Evolutionary conservation across 2,797 vertebrate genomes (phyloP).

Genomic region (Pachyuromys duprasi): DNA sequence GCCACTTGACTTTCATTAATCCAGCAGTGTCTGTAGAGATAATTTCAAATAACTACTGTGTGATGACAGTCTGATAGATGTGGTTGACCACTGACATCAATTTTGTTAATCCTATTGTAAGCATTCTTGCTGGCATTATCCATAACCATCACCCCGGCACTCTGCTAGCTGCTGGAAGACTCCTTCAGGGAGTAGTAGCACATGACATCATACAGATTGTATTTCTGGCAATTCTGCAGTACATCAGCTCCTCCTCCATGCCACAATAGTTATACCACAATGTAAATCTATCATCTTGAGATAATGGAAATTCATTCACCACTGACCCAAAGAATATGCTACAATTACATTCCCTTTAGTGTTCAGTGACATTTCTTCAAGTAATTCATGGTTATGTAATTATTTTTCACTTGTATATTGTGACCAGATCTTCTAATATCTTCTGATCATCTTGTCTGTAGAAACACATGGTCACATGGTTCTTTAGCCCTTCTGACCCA

Average conservation of each 20-base stretch:
- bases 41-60: constrained; percentile 99
- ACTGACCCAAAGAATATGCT: not conserved
- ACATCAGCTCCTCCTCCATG: constrained; percentile 91
- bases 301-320: constrained; percentile 5
- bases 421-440: constrained; percentile 22
- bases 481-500: constrained; percentile 7
- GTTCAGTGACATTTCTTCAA: not conserved
- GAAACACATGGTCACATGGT: not conserved
- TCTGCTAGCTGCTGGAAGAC: constrained; percentile 95
- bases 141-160: constrained; percentile 98
- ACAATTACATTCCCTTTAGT: not conserved
- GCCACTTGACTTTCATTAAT: constrained; percentile 85
- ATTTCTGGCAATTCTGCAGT: constrained; percentile 98
- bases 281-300: constrained; percentile 17
- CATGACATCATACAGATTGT: constrained; percentile 93
- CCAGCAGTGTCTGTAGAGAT: constrained; percentile 98
- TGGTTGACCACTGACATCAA: constrained; percentile 97
- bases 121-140: constrained; percentile 98
- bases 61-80: constrained; percentile 98
- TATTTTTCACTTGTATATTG: not conserved
- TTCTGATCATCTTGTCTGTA: not conserved
- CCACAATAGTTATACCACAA: not conserved
- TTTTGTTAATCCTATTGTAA: constrained; percentile 98
- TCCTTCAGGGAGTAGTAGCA: constrained; percentile 93
- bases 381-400: not conserved